Evolutionary conservation across 1,140 invertebrate genomes (phyloP).

Genomic region (Agrypnia vestita): DNA sequence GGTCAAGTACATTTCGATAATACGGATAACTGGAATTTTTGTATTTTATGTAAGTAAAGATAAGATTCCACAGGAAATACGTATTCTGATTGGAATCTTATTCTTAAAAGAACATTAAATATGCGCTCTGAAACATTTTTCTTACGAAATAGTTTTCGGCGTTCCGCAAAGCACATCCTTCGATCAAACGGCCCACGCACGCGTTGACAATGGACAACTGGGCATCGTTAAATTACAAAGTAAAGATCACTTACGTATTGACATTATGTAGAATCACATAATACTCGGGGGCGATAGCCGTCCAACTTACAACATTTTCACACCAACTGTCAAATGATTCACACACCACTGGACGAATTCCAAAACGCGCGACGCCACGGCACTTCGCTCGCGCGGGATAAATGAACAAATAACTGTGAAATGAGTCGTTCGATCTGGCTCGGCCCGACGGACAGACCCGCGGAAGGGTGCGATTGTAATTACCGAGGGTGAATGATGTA

Average conservation of each 20-base stretch:
- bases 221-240: neutral
- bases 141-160: neutral
- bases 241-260: neutral
- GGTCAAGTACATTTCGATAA: no score
- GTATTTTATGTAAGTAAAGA: no score
- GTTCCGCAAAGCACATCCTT: neutral
- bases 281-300: neutral
- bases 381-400: conserved; percentile 5
- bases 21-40: no score
- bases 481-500: conserved; percentile 31
- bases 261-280: conserved; percentile 7
- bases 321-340: conserved; percentile 46
- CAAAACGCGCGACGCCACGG: neutral
- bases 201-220: neutral
- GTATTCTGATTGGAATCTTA: no score
- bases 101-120: no score
- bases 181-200: neutral
- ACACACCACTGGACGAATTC: conserved; percentile 24
- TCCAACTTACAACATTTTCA: conserved; percentile 28
- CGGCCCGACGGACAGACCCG: neutral
- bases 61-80: no score
- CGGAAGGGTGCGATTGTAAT: conserved; percentile 22
- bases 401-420: neutral
- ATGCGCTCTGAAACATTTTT: no score
- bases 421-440: neutral